Conservation (phyloP, 2,888 invertebrate species). For the Cantharis flavilabris region DNA sequence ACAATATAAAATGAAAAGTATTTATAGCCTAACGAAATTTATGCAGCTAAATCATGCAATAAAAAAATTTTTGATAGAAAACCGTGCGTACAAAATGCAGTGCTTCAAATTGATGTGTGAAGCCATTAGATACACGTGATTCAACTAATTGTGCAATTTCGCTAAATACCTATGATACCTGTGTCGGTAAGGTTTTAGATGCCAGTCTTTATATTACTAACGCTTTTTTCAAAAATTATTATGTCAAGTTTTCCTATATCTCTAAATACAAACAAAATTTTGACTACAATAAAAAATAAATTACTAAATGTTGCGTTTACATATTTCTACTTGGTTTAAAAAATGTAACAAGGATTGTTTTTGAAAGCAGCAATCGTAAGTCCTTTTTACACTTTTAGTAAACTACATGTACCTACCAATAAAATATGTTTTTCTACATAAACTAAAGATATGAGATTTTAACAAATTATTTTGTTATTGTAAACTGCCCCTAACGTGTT, state of each 20-base stretch:
- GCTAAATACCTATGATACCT: constrained; percentile 20
- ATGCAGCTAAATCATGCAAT: constrained; percentile 14
- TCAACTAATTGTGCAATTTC: constrained; percentile 23
- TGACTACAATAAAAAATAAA: background rate
- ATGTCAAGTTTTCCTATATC: constrained; percentile 22
- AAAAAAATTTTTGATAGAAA: constrained; percentile 4
- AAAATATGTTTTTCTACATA: constrained; percentile 9
- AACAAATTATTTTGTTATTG: constrained; percentile 8
- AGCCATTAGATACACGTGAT: constrained; percentile 40
- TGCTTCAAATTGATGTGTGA: constrained; percentile 47
- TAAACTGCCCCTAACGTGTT: constrained; percentile 17
- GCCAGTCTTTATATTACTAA: constrained; percentile 30
- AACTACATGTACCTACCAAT: background rate
- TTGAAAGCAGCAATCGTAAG: background rate
- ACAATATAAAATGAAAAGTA: background rate
- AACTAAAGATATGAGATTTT: background rate
- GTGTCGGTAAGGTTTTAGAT: constrained; percentile 14
- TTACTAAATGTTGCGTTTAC: background rate
- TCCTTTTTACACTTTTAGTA: constrained; percentile 8
- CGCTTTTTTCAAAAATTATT: constrained; percentile 33
- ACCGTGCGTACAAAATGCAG: constrained; percentile 43
- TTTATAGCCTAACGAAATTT: background rate
- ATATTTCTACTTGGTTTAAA: background rate
- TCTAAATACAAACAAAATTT: constrained; percentile 15
- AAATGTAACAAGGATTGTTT: background rate